phyloP scores from a whole-genome alignment of 2,797 vertebrate species.

The Threskiornis aethiopicus region DNA sequence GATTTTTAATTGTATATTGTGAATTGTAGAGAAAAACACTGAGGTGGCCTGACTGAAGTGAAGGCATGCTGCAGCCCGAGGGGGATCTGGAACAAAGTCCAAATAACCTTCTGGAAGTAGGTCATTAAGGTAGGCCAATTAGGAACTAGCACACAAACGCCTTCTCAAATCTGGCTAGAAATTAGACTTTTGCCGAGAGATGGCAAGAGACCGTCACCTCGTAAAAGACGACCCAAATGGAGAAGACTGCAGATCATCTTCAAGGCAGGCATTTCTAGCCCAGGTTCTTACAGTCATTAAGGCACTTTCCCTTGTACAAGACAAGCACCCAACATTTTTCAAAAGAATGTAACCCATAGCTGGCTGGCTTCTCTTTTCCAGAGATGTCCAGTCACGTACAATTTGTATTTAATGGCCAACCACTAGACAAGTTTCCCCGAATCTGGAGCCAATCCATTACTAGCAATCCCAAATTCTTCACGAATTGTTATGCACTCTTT shows the following conservation, averaged over 20 bases:
- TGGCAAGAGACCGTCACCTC: not conserved
- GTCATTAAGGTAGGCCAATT: not conserved
- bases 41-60: not conserved
- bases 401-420: not conserved
- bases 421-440: not conserved
- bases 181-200: not conserved
- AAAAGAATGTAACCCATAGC: accelerated
- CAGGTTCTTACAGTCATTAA: not conserved
- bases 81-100: not conserved
- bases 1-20: not conserved
- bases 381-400: accelerated
- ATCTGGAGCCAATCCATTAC: not conserved
- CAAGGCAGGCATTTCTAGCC: not conserved
- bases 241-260: not conserved
- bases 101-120: not conserved
- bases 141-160: not conserved
- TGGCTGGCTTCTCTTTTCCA: not conserved
- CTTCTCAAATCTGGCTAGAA: not conserved
- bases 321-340: not conserved
- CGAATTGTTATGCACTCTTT: not conserved
- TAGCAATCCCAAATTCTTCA: not conserved
- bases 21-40: not conserved
- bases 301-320: not conserved
- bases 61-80: not conserved
- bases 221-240: not conserved